Evolutionary conservation across 2,113 vertebrate genomes (phyloP).

Genomic region (Irena cyanogastra): DNA sequence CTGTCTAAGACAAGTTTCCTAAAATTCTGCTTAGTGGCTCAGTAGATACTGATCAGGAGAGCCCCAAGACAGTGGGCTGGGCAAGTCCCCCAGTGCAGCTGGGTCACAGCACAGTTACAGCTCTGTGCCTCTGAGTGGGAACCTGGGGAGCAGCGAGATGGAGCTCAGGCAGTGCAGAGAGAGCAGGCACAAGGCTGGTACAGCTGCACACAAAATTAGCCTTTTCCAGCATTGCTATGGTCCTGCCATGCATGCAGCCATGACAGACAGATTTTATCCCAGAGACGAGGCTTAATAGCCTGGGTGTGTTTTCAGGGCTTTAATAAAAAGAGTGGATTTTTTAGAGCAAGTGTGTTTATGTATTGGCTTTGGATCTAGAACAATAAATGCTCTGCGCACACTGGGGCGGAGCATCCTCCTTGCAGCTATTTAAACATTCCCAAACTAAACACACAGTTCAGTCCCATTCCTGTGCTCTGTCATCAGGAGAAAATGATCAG

Average conservation of each 20-base stretch:
- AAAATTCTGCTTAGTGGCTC: not conserved
- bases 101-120: not conserved
- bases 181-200: not conserved
- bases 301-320: not conserved
- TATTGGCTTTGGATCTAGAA: not conserved
- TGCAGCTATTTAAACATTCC: not conserved
- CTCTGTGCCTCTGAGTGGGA: not conserved
- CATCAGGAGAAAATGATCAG: not conserved
- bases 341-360: not conserved
- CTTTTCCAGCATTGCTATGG: not conserved
- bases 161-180: not conserved
- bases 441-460: not conserved
- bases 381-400: fast-evolving
- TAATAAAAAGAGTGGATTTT: not conserved
- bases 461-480: not conserved
- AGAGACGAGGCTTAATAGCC: not conserved
- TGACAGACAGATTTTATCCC: not conserved
- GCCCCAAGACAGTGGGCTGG: not conserved
- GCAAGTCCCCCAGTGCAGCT: not conserved
- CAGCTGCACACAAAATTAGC: not conserved
- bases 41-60: not conserved
- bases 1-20: not conserved
- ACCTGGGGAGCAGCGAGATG: not conserved
- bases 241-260: not conserved
- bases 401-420: not conserved